Conservation (phyloP, 2,888 invertebrate species). For the Diogma glabrata region DNA sequence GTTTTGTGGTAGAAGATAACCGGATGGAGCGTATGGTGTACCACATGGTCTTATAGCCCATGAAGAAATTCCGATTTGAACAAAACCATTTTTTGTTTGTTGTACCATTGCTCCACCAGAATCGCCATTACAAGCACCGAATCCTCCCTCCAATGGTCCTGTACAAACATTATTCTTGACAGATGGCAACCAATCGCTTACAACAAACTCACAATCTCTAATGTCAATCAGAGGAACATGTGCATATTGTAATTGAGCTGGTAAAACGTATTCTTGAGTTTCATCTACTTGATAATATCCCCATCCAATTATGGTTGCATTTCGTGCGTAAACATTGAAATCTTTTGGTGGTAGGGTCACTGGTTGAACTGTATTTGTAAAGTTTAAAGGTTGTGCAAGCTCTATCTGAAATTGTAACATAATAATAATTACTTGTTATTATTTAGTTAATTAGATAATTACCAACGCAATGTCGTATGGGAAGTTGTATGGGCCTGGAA, state of each 20-base stretch:
- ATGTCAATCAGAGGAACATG: not conserved
- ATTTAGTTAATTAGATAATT: too few species aligned
- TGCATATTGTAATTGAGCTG: not conserved
- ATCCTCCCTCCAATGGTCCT: not conserved
- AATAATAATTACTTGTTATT: too few species aligned
- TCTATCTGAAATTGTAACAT: not conserved
- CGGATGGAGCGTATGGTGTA: not conserved
- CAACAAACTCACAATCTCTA: not conserved
- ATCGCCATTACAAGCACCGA: slow-evolving; percentile 1
- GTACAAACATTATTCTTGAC: not conserved
- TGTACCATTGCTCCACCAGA: slow-evolving; percentile 8
- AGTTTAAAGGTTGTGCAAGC: not conserved
- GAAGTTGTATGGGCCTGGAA: not conserved
- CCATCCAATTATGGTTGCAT: not conserved
- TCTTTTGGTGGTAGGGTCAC: not conserved
- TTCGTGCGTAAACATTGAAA: not conserved
- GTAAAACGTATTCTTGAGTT: not conserved
- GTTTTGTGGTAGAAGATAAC: not conserved
- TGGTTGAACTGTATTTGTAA: not conserved
- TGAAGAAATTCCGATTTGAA: slow-evolving; percentile 3
- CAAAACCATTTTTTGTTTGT: not conserved
- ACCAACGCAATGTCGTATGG: slow-evolving; percentile 6
- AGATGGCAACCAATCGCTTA: too few species aligned
- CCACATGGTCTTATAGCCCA: slow-evolving; percentile 3
- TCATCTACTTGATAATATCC: not conserved